phyloP scores from a whole-genome alignment of 2,888 invertebrate genomes.

The Amphipoea oculea region DNA sequence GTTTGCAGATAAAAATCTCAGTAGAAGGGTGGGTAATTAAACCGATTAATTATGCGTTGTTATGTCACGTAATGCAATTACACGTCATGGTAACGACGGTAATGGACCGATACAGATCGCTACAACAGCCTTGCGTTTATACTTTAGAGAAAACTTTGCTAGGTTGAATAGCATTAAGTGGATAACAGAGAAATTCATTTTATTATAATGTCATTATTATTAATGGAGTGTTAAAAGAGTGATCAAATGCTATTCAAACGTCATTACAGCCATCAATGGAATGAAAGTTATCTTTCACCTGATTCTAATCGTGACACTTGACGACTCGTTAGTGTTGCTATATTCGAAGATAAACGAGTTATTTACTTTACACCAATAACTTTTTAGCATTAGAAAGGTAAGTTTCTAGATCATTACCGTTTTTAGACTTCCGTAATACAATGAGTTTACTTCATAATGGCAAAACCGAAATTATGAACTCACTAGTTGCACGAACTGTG shows the following conservation, averaged over 20 bases:
- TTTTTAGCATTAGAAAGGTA: constrained; percentile 66
- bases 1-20: constrained; percentile 74
- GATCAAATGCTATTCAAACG: constrained; percentile 65
- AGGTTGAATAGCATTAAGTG: constrained; percentile 44
- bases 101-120: constrained; percentile 66
- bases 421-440: constrained; percentile 53
- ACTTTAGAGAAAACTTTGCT: constrained; percentile 54
- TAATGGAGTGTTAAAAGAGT: constrained; percentile 63
- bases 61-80: constrained; percentile 80
- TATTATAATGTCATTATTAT: constrained; percentile 63
- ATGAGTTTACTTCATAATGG: constrained; percentile 53
- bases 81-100: constrained; percentile 70
- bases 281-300: constrained; percentile 75
- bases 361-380: constrained; percentile 58
- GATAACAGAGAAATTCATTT: constrained; percentile 51
- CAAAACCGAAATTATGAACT: constrained; percentile 68
- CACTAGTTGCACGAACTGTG: constrained; percentile 73
- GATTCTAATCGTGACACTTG: constrained; percentile 68
- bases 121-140: constrained; percentile 58
- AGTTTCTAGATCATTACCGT: constrained; percentile 58
- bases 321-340: constrained; percentile 61
- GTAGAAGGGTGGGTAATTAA: constrained; percentile 78
- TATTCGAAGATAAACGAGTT: constrained; percentile 61
- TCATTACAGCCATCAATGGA: constrained; percentile 71
- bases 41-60: constrained; percentile 76